Base-by-base conservation (phyloP, 2,888 invertebrate genomes). In the Aphidoletes aphidimyza region DNA sequence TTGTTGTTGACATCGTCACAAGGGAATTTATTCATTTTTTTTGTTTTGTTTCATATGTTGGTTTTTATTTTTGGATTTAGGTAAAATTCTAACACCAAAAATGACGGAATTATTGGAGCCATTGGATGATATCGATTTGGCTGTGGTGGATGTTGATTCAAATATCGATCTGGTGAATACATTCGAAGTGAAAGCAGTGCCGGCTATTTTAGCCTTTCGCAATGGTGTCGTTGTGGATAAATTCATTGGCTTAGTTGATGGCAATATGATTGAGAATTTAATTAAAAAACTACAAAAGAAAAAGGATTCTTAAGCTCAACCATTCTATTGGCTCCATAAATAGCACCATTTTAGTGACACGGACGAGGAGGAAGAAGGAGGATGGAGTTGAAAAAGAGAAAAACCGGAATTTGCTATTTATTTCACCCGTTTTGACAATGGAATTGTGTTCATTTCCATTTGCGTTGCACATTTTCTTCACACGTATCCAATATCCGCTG, bases 161-260 rank as follows among this genome's bases (percentile, higher is more conserved):
- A 95, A 96, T 89, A 93, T 95, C 0, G 95, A 96, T 87, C 89
- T 96, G 85, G 96, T 96, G 37, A 94, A 95, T 87, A 95, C 95
- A 0, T 96, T 93, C 87, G 93, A 93, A 88, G 95, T 96, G 0
- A 95, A 95, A 90, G 96, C 96, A 42, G 95, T 96, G 0, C 96
- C 96, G 37, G 95, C 95, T 0, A 94, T 95, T 11, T 92, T 96
- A 88, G 96, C 96, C 14, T 94, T 96, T 84, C 93, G 93, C 85
- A 94, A 96, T 88, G 96, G 96, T 1, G 91, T 95, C 36, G 94
- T 96, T 84, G 94, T 96, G 26, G 96, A 96, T 89, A 96, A 96
- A 89, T 96, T 96, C 89, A 95, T 96, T 86, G 96, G 96, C 0
- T 89, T 96, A n/a, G 95, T 95, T 0, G 95, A 96, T 88, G 92